Conservation (phyloP, 2,113 vertebrate species). For the Cyphomyrus discorhynchus region DNA sequence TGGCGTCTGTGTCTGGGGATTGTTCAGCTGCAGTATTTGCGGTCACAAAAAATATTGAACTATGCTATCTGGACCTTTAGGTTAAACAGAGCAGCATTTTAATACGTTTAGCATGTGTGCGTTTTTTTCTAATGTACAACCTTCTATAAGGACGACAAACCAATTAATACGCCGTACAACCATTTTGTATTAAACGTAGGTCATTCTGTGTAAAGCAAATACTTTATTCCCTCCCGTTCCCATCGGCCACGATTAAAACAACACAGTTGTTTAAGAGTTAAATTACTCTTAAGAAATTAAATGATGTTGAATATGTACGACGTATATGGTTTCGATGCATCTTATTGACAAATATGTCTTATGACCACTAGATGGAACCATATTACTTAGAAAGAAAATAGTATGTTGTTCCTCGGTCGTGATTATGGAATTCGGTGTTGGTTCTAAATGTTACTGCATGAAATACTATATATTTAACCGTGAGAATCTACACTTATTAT, state of each 20-base stretch:
- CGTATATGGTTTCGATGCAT: background rate
- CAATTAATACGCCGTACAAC: background rate
- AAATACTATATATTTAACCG: background rate
- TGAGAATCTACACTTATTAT: background rate
- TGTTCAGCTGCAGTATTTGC: background rate
- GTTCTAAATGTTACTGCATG: background rate
- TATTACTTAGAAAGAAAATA: background rate
- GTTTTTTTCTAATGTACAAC: background rate
- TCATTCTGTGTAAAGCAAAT: background rate
- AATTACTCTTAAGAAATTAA: background rate
- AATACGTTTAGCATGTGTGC: background rate
- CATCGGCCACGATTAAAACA: background rate
- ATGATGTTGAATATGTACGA: background rate
- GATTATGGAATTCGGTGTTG: background rate
- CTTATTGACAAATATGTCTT: background rate
- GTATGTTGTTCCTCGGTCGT: background rate
- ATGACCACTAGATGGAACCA: slow-evolving; percentile 9
- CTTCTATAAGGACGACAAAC: background rate
- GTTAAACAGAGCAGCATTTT: background rate
- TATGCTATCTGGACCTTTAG: background rate
- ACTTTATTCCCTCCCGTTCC: background rate
- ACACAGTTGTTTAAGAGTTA: background rate
- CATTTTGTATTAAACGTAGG: background rate
- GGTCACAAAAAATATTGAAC: background rate
- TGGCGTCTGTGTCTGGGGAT: background rate